Percentiles rank a stretch among this genome's conserved stretches.
These are phyloP conservation scores for Leucosticte australis DNA, from an alignment of 2,113 vertebrate genomes.

Conservation along the genomic window DNA sequence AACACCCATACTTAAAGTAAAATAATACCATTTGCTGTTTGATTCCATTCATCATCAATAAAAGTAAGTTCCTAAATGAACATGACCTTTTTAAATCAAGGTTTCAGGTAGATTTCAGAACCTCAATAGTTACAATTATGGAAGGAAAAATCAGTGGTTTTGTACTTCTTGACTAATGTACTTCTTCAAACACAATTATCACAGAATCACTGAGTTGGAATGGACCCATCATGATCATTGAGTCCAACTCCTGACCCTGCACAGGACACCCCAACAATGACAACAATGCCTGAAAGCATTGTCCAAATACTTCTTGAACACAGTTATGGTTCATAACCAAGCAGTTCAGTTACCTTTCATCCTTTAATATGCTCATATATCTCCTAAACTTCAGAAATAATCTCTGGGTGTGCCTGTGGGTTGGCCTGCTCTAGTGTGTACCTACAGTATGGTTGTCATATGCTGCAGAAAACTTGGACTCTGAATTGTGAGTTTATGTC, in stretches of 20 bases:
- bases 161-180: neutral
- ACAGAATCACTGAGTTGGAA: neutral
- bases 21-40: neutral
- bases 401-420: neutral
- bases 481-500: neutral
- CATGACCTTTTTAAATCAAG: slow-evolving; percentile 17
- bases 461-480: neutral
- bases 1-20: slow-evolving; percentile 29
- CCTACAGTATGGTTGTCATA: neutral
- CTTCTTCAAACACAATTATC: neutral
- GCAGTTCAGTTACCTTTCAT: neutral
- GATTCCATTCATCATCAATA: slow-evolving; percentile 15
- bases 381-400: neutral
- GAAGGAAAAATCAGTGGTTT: neutral
- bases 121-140: neutral
- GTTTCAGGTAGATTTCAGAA: slow-evolving; percentile 27
- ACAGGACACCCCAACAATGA: neutral
- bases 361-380: neutral
- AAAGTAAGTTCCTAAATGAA: slow-evolving; percentile 17
- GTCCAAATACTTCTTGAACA: neutral
- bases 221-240: neutral
- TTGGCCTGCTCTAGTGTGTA: neutral
- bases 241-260: neutral
- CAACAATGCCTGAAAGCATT: neutral
- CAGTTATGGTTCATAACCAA: neutral